Evolutionary conservation across 2,113 vertebrate genomes (phyloP).

Genomic region (Sinocyclocheilus maitianheensis): DNA sequence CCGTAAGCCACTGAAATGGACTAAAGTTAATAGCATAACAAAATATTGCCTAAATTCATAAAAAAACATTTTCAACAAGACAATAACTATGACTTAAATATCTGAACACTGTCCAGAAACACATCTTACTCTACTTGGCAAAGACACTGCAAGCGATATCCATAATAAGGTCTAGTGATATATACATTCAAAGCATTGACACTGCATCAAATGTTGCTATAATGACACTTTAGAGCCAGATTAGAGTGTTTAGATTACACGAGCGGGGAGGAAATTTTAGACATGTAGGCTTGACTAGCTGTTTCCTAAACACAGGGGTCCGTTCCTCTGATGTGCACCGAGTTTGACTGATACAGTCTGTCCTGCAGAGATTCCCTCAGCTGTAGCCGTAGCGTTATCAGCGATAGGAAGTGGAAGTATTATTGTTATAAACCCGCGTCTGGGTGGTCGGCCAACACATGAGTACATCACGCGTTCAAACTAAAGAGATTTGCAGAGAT

Average conservation of each 20-base stretch:
- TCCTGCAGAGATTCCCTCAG: conserved; percentile 42
- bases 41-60: no score
- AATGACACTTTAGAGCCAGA: conserved; percentile 40
- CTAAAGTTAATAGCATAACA: no score
- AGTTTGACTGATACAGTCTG: conserved; percentile 59
- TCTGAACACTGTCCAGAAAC: not conserved
- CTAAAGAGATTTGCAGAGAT: conserved; percentile 56
- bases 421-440: conserved; percentile 69
- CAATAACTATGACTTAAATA: not conserved
- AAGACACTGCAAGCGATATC: not conserved
- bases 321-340: conserved; percentile 58
- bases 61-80: not conserved
- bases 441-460: conserved; percentile 71
- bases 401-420: conserved; percentile 67
- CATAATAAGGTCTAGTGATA: not conserved
- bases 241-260: conserved; percentile 44
- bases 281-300: conserved; percentile 59
- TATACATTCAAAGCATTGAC: conserved; percentile 39
- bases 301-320: conserved; percentile 58
- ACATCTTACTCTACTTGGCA: not conserved
- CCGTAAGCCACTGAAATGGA: no score
- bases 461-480: conserved; percentile 31
- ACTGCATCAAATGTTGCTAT: conserved; percentile 28
- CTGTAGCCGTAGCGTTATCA: conserved; percentile 61
- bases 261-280: conserved; percentile 28